Conservation (phyloP, 2,113 vertebrate species). For the Anguilla japonica region DNA sequence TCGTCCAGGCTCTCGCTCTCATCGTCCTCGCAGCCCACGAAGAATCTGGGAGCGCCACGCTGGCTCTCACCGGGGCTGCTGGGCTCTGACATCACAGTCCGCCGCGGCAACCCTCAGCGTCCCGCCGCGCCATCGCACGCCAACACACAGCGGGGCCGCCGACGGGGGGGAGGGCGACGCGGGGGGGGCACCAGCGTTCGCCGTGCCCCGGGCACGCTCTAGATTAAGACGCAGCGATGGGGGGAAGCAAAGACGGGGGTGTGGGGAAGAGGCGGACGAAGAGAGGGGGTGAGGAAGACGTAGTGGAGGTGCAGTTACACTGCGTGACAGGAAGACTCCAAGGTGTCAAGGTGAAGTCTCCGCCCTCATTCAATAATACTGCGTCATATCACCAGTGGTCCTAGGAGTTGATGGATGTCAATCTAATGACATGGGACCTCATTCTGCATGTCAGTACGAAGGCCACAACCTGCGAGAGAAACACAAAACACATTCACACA, state of each 20-base stretch:
- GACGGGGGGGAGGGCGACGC: conserved; percentile 22
- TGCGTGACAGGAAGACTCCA: neutral
- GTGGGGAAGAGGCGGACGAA: neutral
- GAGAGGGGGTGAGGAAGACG: neutral
- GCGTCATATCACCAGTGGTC: conserved; percentile 26
- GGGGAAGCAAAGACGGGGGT: neutral
- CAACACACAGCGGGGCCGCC: conserved; percentile 52
- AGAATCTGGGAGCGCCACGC: conserved; percentile 87
- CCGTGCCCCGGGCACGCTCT: neutral
- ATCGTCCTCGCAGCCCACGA: conserved; percentile 92
- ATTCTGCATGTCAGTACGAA: conserved; percentile 11
- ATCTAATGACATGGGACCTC: conserved; percentile 25
- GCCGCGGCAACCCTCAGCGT: conserved; percentile 74
- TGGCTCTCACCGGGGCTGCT: conserved; percentile 84
- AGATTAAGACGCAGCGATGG: conserved; percentile 31
- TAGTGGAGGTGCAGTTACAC: neutral
- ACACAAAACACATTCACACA: neutral
- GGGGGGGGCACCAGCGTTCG: neutral
- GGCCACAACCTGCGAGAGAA: neutral
- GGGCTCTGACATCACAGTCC: conserved; percentile 91
- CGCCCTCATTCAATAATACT: conserved; percentile 31
- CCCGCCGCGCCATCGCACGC: conserved; percentile 68
- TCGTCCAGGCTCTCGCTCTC: conserved; percentile 80
- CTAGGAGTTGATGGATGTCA: neutral
- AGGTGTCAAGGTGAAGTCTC: conserved; percentile 17